Evolutionary conservation across 2,113 vertebrate genomes (phyloP), one percentile per base, ranked within the genome.

Genomic region (Nerophis ophidion): DNA sequence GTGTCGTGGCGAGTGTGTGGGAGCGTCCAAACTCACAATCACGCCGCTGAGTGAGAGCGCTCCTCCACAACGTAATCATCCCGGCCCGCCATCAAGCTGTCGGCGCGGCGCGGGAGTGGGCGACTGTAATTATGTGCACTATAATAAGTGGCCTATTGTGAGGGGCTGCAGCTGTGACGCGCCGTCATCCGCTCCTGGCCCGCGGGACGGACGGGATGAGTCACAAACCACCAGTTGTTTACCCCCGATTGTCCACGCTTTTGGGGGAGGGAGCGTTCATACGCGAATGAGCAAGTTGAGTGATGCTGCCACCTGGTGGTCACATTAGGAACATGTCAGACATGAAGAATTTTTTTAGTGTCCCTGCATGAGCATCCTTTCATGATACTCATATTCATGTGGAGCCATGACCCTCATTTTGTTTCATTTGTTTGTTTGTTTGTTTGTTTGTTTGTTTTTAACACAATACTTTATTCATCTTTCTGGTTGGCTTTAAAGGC

Each of bases 261-360:
- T 60, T 40, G 73, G 33, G 65, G 77, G 61, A 47, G 12, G 17
- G 5, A 5, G 7, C 50, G 15, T 68, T 65, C 62, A 65, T 65
- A 61, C 47, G 66, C 16, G 19, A 47, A 15, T 12, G 48, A 67
- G 33, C 40, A 12, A 44, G 40, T 44, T 55, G 73, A 65, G 47
- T 61, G 59, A 73, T 86, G 75, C 84, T 89, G 88, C 73, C 88
- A 81, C 73, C 90, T 84, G 54, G 74, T 90, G 90, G 71, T 38
- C 1, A 34, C 8, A n/a, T 15, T 0, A 34, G 50, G 63, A 47
- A 72, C 14, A 40, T 40, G 7, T 2, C 38, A 50, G n/a, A 26
- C 26, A 26, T 26, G 1, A 26, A 26, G 26, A 2, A 2, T 26
- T 26, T 26, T 26, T 26, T 26, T 44, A 5, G 9, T 44, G 10